Base-by-base conservation (phyloP, 1,140 invertebrate species). In the Drosophila pseudoananassae region DNA sequence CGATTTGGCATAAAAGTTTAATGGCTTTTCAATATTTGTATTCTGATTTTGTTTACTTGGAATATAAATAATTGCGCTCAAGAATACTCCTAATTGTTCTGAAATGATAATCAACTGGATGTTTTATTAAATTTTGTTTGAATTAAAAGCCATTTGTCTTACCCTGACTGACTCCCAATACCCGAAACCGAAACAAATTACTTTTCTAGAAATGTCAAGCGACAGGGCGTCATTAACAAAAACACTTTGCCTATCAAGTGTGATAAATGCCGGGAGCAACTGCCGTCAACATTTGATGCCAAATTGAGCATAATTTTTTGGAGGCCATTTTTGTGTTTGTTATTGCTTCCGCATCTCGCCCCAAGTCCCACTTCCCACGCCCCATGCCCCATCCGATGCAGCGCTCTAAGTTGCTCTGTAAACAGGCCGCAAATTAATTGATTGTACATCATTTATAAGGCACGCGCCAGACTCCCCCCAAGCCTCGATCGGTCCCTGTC, bases 381-480 rank as follows among this genome's bases (percentile, higher is more conserved):
- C 20, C 20, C 20, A 5, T 36, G 14, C 8, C 25, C 15, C 9
- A 3, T 43, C 14, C 12, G 9, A 17, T 64, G 49, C 53, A 46
- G 53, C 31, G 20, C 20, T 40, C 57, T 61, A 71, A 76, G 60
- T 79, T 53, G 66, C 80, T 84, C 45, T 69, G 81, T 63, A 84
- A 85, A 84, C 73, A 84, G 64, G 68, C 81, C 76, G 59, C 81
- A 84, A 84, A 84, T 84, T 84, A 84, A 84, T 85, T 85, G 81
- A 84, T 84, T 85, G 76, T 84, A 79, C 74, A 84, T 84, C 81
- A 84, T 84, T 84, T 85, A 84, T 85, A 85, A 84, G 77, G 59
- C 81, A 74, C 76, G 73, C 81, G 73, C 60, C 63, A 52, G 25
- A 8, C 20, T 20, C 20, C 10, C 27, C 40, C 2, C 40, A 14